phyloP scores from a whole-genome alignment of 2,113 vertebrate genomes.

The Corythornis madagascariensis region DNA sequence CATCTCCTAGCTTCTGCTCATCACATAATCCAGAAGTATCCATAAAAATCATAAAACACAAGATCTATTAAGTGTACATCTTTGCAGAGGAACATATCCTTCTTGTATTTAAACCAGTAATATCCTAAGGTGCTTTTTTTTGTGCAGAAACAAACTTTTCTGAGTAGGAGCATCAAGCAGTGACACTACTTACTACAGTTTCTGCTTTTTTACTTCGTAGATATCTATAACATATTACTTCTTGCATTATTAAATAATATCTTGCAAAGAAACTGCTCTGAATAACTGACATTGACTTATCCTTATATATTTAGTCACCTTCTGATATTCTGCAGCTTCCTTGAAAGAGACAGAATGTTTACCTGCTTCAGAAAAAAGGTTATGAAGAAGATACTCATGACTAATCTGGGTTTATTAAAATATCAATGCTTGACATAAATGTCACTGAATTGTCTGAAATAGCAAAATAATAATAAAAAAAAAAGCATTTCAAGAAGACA shows the following conservation, averaged over 20 bases:
- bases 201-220: background rate
- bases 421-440: background rate
- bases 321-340: background rate
- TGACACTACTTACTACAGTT: background rate
- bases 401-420: background rate
- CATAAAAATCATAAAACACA: background rate
- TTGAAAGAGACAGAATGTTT: background rate
- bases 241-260: background rate
- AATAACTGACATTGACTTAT: background rate
- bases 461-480: slow-evolving; percentile 42
- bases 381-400: background rate
- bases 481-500: slow-evolving; percentile 60
- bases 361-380: background rate
- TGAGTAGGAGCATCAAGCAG: background rate
- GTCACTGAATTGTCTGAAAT: slow-evolving; percentile 20
- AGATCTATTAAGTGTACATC: background rate
- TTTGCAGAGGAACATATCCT: background rate
- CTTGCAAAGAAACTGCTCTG: background rate
- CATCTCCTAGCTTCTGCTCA: background rate
- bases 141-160: background rate
- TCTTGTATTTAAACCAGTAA: background rate
- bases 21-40: background rate
- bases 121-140: background rate
- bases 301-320: background rate
- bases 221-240: background rate